Evolutionary conservation across 2,113 vertebrate genomes (phyloP).

Genomic region (Jaculus jaculus): DNA sequence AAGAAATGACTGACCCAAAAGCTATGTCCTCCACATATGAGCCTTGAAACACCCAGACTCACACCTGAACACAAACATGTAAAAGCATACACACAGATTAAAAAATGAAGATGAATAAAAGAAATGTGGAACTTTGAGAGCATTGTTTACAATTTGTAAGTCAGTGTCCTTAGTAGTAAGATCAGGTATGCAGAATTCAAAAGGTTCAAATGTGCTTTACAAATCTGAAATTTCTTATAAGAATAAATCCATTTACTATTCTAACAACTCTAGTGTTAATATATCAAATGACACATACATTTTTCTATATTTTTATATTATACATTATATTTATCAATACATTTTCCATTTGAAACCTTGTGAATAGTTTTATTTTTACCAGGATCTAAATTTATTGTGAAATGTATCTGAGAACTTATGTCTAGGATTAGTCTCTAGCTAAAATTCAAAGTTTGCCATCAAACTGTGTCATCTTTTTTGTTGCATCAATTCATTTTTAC

Average conservation of each 20-base stretch:
- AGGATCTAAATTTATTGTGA: too few species aligned
- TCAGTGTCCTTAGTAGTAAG: neutral
- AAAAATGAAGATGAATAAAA: too few species aligned
- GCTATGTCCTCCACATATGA: too few species aligned
- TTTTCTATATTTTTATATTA: constrained; percentile 5
- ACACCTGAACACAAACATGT: too few species aligned
- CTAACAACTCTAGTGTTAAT: neutral
- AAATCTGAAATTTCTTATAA: neutral
- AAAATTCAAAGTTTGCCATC: neutral
- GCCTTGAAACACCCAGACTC: too few species aligned
- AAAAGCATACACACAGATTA: too few species aligned
- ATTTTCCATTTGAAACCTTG: neutral
- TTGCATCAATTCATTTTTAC: neutral
- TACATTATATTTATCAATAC: neutral
- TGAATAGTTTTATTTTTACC: neutral
- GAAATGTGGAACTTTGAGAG: neutral
- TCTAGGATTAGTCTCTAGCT: neutral
- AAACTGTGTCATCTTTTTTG: neutral
- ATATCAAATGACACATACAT: neutral
- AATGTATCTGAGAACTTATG: neutral
- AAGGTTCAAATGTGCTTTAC: neutral
- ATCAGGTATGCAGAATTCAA: neutral
- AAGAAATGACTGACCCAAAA: too few species aligned
- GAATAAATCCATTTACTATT: neutral
- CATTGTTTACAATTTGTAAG: neutral